Evolutionary conservation across 2,888 invertebrate species (phyloP).

Genomic region (Leucoma salicis): DNA sequence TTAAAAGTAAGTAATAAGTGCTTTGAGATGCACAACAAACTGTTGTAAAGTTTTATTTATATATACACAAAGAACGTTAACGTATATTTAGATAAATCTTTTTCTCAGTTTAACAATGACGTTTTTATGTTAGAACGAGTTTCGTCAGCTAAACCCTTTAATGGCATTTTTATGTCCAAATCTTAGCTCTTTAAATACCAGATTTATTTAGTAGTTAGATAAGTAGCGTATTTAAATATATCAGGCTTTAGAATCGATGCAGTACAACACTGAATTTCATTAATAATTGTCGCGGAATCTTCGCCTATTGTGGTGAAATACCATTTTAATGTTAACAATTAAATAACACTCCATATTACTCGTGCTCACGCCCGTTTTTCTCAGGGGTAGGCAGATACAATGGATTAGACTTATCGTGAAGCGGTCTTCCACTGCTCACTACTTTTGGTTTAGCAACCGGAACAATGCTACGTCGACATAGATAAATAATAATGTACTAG

Average conservation of each 20-base stretch:
- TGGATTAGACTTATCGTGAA: too few species aligned
- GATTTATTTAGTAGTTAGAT: not conserved
- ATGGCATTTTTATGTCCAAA: not conserved
- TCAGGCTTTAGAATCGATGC: not conserved
- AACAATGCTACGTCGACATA: too few species aligned
- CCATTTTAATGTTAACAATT: too few species aligned
- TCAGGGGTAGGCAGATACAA: too few species aligned
- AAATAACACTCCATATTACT: too few species aligned
- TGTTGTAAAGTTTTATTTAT: slow-evolving; percentile 22
- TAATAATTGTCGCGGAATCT: too few species aligned
- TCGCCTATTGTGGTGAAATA: too few species aligned
- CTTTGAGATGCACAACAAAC: slow-evolving; percentile 9
- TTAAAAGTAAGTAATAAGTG: slow-evolving; percentile 1
- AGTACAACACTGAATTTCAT: too few species aligned
- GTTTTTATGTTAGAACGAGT: slow-evolving; percentile 20
- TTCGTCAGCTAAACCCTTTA: slow-evolving; percentile 11
- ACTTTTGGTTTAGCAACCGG: too few species aligned
- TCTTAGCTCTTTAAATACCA: not conserved
- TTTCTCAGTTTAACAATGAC: slow-evolving; percentile 21
- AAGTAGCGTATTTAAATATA: not conserved
- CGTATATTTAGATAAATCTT: slow-evolving; percentile 1
- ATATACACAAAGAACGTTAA: not conserved
- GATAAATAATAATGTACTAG: too few species aligned
- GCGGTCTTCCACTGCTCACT: too few species aligned
- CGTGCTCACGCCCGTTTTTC: too few species aligned